Conservation (phyloP, 2,888 invertebrate genomes). For the Aromia moschata region DNA sequence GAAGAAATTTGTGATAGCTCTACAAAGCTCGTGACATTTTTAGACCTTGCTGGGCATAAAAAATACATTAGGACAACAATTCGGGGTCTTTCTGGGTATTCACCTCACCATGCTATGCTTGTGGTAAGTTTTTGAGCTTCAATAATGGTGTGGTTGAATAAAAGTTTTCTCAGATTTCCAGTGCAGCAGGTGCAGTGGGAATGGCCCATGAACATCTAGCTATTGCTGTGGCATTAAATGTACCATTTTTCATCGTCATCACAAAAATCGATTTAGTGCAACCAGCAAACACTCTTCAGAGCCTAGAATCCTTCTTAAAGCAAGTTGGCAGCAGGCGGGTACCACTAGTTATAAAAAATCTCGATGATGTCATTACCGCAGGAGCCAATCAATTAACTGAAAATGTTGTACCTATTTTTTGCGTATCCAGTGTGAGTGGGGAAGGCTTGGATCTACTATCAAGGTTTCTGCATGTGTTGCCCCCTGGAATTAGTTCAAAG, state of each 20-base stretch:
- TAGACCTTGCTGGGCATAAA: constrained; percentile 95
- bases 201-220: constrained; percentile 93
- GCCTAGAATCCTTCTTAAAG: constrained; percentile 71
- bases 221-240: constrained; percentile 79
- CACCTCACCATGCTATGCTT: constrained; percentile 90
- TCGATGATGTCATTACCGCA: constrained; percentile 80
- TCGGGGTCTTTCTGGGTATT: constrained; percentile 92
- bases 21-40: constrained; percentile 91
- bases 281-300: constrained; percentile 65
- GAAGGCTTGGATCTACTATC: constrained; percentile 83
- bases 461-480: constrained; percentile 85
- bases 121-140: constrained; percentile 68
- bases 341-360: constrained; percentile 71
- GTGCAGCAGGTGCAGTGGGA: constrained; percentile 80
- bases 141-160: not conserved
- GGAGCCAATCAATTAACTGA: constrained; percentile 73
- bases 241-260: constrained; percentile 93
- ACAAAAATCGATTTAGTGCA: constrained; percentile 92
- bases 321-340: constrained; percentile 72
- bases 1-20: constrained; percentile 94
- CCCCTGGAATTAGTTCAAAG: constrained; percentile 71
- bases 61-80: constrained; percentile 96
- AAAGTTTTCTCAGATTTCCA: constrained; percentile 72
- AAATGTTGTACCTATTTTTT: constrained; percentile 81
- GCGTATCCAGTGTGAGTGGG: constrained; percentile 91